Percentiles rank a stretch among this genome's conserved stretches.
Conservation (phyloP, 2,113 vertebrate species). For the Strigops habroptila region DNA sequence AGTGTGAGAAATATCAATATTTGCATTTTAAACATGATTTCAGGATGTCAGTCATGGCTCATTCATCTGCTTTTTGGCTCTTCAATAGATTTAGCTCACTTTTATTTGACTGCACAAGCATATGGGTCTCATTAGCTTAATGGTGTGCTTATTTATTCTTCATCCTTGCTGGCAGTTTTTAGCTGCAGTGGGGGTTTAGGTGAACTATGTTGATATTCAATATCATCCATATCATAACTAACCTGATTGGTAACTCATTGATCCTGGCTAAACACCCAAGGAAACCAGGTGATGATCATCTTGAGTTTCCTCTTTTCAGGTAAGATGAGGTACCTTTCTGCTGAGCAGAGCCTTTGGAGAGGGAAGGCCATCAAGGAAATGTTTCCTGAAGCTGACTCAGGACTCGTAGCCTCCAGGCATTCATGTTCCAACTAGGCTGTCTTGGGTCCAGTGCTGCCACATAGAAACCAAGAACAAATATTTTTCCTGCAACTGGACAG, state of each 20-base stretch:
- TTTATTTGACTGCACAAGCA: slow-evolving; percentile 9
- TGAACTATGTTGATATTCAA: neutral
- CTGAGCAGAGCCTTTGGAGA: neutral
- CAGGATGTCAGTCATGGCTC: neutral
- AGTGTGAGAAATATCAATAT: slow-evolving; percentile 33
- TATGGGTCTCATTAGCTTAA: slow-evolving; percentile 43
- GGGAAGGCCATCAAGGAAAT: neutral
- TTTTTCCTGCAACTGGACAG: neutral
- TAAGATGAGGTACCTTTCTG: neutral
- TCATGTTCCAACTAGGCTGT: neutral
- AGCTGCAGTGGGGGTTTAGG: neutral
- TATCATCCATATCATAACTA: neutral
- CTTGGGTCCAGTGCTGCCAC: neutral
- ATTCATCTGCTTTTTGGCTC: slow-evolving; percentile 33
- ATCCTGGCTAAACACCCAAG: neutral
- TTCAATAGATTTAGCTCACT: neutral
- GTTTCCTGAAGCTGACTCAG: neutral
- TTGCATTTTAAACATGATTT: slow-evolving; percentile 42
- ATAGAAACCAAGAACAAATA: neutral
- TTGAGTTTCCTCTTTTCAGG: neutral
- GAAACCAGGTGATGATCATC: neutral
- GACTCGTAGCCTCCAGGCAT: neutral
- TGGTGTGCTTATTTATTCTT: neutral
- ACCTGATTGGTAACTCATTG: neutral
- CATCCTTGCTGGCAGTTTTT: neutral